Evolutionary conservation across 2,113 vertebrate genomes (phyloP).

Genomic region (Cathartes aura): DNA sequence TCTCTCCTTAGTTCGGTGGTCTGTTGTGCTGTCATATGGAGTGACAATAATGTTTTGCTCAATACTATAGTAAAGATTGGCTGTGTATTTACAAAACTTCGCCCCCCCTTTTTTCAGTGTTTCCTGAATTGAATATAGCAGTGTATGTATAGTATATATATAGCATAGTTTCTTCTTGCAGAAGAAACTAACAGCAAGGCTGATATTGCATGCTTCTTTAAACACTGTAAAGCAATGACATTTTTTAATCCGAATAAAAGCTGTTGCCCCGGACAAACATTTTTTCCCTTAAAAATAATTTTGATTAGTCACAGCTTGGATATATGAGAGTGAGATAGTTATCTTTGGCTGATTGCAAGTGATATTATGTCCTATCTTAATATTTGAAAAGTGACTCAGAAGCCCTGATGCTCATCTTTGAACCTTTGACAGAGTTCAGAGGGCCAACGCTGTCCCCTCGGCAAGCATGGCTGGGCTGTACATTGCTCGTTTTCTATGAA

Average conservation of each 20-base stretch:
- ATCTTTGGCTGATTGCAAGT: background rate
- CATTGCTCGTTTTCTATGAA: background rate
- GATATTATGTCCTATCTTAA: background rate
- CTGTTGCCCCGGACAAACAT: background rate
- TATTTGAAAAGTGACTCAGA: conserved; percentile 43
- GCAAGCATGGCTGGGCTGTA: background rate
- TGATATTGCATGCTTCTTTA: background rate
- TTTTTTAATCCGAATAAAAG: background rate
- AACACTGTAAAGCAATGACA: background rate
- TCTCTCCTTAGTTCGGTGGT: background rate
- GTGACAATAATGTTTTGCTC: background rate
- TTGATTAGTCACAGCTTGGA: background rate
- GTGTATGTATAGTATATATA: too few species aligned
- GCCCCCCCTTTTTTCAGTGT: background rate
- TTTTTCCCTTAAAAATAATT: background rate
- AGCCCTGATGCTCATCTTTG: background rate
- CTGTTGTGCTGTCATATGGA: background rate
- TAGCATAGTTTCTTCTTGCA: background rate
- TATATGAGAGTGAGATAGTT: background rate
- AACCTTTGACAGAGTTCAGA: background rate
- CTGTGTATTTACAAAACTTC: background rate
- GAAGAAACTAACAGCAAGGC: background rate
- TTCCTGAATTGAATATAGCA: background rate
- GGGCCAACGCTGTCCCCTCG: background rate
- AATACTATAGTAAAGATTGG: background rate